Base-by-base conservation (phyloP, 2,888 invertebrate genomes). In the Drosophila trichaetosa region DNA sequence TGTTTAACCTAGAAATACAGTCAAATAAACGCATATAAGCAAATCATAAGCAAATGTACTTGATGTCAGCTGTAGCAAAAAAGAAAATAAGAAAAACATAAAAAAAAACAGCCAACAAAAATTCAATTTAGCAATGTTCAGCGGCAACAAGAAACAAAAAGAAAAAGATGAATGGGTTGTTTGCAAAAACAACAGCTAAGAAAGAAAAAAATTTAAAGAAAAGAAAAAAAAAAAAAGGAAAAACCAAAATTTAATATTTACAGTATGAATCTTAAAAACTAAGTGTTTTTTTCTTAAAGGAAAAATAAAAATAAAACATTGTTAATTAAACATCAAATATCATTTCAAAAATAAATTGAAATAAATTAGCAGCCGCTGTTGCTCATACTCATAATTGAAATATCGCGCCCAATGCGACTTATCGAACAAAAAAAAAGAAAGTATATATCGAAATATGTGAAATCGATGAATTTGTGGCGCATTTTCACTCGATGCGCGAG, bases 261-360 rank as follows among this genome's bases (percentile, higher is more conserved):
- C 82, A 82, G 78, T 73, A 87, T 87, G 71, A 82, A 80, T 87
- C 82, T 85, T 87, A 85, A 82, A 75, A 85, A 82, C 81, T 87
- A 85, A 87, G 85, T 85, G 85, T 85, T 85, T 84, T 84, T 85
- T 85, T 87, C 87, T 87, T 79, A 77, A 85, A 80, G 72, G 85
- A 82, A 85, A 85, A 84, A 60, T 66, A 75, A 81, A 83, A 83
- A 71, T 67, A 75, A 86, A 82, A 83, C 87, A 87, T 88, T 87
- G 89, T 87, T 87, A 88, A 84, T 86, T 88, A 83, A 79, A 84
- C 87, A 83, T 88, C 74, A 87, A 76, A 87, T 87, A 87, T 87
- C 83, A 87, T 88, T 87, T 83, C 46, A 76, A 87, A 79, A 85
- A 79, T 80, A 88, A 86, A 86, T 80, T 83, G 63, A 78, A 87